phyloP scores from a whole-genome alignment of 64 coral and sea anemone genomes.

The Acropora yongei region DNA sequence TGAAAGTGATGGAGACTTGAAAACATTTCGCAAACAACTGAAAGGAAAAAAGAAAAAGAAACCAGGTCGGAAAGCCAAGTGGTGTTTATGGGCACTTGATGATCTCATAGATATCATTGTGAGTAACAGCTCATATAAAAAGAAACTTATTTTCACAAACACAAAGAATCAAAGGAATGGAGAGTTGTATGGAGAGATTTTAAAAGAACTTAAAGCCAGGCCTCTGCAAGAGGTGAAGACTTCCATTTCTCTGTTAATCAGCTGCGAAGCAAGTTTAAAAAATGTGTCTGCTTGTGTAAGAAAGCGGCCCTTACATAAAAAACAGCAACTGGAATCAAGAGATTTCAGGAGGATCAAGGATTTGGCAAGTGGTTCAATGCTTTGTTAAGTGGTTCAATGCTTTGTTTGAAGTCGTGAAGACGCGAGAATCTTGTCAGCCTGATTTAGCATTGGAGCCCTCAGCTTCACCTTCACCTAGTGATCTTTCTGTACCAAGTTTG shows the following conservation, averaged over 20 bases:
- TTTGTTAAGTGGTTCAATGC: conserved; percentile 48
- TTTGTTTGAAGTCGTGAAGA: conserved; percentile 67
- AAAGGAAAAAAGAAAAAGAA: conserved; percentile 29
- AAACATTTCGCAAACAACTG: conserved; percentile 18
- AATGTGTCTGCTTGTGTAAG: conserved; percentile 70
- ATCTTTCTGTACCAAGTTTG: conserved; percentile 15
- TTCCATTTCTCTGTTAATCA: conserved; percentile 62
- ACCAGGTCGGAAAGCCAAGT: conserved; percentile 46
- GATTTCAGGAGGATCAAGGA: conserved; percentile 59
- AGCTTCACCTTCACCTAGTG: conserved; percentile 12
- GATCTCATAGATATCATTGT: conserved; percentile 41
- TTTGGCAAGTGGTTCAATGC: conserved; percentile 53
- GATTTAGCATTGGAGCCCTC: conserved; percentile 70
- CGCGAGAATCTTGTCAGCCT: conserved; percentile 74
- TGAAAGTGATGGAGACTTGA: conserved; percentile 37
- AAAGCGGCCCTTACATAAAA: conserved; percentile 67
- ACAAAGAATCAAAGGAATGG: conserved; percentile 42
- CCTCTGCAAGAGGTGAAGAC: conserved; percentile 45
- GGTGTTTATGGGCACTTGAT: conserved; percentile 43
- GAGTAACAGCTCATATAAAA: conserved; percentile 49
- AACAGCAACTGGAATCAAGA: conserved; percentile 68
- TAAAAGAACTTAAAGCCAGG: conserved; percentile 57
- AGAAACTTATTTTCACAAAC: conserved; percentile 70
- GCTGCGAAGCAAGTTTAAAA: conserved; percentile 68
- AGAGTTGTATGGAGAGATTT: conserved; percentile 37